Base-by-base conservation (phyloP, 37 sponge, comb jelly and placozoan species). In the Theonella swinhoei region DNA sequence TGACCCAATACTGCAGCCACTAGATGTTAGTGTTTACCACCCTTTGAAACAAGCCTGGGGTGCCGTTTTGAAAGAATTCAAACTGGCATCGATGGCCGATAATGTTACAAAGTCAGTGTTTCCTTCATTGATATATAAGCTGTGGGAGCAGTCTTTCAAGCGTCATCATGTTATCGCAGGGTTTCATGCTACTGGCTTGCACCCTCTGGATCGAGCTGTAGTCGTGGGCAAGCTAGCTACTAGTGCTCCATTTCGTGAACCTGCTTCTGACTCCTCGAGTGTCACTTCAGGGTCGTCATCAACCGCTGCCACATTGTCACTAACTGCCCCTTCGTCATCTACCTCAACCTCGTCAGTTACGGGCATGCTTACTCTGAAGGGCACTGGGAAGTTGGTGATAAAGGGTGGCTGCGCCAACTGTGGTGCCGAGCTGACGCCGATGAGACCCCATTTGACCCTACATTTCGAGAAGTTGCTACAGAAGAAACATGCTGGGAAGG, bases 1-100 rank as follows among this genome's bases (percentile, higher is more conserved):
- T 62, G 7, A 83, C 85, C 34, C 84, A 83, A 23, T 83, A 1
- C 42, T 83, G 23, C 81, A 89, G 64, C 90, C 85, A 25, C 63
- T 85, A 30, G 90, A 90, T 74, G 85, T 85, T 26, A 78, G 78
- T 7, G 86, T 90, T n/a, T 90, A 74, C 70, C 82, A 72, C 17
- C 90, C 85, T 4, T 43, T 85, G 58, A 90, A 85, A 41, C 7
- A 19, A 9, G 60, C 70, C 1, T 85, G 91, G 91, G 20, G 39
- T 0, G 74, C 25, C 38, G 59, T 85, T 8, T 36, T 90, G 39
- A 90, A 80, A 63, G 25, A 70, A 31, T 68, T 61, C 77, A 63
- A 85, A 38, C 39, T 64, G 0, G 25, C 0, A 9, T 72, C 91
- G 7, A 5, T 64, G 14, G 86, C 80, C 20, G 73, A 66, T 9